phyloP scores from a whole-genome alignment of 1,140 invertebrate species.

The Anthonomus grandis region DNA sequence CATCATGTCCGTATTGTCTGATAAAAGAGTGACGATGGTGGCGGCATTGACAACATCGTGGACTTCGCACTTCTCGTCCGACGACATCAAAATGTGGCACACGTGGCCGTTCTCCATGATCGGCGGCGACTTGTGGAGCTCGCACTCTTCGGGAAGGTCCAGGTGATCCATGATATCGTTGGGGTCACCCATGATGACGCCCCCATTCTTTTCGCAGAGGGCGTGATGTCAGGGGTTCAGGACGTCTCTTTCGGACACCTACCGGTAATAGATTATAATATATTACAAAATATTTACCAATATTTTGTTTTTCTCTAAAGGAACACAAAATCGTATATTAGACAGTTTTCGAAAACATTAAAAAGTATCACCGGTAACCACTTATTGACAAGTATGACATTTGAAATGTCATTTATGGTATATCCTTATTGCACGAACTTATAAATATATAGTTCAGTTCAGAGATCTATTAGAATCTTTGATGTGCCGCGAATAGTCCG shows the following conservation, averaged over 20 bases:
- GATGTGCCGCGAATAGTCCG: too few relatives aligned
- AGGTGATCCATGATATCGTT: background rate
- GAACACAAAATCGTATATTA: too few relatives aligned
- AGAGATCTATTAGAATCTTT: too few relatives aligned
- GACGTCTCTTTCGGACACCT: constrained; percentile 40
- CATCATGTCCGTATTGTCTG: constrained; percentile 13
- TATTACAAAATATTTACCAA: too few relatives aligned
- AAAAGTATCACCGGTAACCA: too few relatives aligned
- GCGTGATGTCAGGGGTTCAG: constrained; percentile 46
- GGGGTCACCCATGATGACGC: constrained; percentile 23
- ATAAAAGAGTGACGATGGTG: constrained; percentile 13
- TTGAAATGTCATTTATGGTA: too few relatives aligned
- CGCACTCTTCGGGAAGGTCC: constrained; percentile 29
- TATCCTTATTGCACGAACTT: too few relatives aligned
- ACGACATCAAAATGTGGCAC: constrained; percentile 28
- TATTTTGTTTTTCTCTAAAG: too few relatives aligned
- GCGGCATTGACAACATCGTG: constrained; percentile 26
- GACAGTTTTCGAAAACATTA: too few relatives aligned
- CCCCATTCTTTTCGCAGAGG: constrained; percentile 40
- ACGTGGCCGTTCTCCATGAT: constrained; percentile 34
- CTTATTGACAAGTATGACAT: too few relatives aligned
- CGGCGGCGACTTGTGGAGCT: constrained; percentile 27
- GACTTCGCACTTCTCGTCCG: constrained; percentile 27
- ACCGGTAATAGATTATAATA: too few relatives aligned
- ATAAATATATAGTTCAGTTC: too few relatives aligned